phyloP scores from a whole-genome alignment of 2,113 vertebrate genomes.

The Ivindomyrus marchei region DNA sequence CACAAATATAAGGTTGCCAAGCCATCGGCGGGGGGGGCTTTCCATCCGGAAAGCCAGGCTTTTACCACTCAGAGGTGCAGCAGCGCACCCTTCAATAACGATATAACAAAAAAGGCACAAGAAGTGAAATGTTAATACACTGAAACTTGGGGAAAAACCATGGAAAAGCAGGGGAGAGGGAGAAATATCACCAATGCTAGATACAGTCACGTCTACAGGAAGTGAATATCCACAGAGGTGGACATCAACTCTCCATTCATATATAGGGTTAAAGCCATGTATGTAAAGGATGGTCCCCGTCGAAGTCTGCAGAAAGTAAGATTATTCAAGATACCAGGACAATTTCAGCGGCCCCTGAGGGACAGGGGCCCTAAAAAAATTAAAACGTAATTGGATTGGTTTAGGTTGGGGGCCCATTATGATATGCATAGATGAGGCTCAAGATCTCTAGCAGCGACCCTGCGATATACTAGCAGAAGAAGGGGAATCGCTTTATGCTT shows the following conservation, averaged over 20 bases:
- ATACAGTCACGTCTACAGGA: background rate
- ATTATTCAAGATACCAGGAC: background rate
- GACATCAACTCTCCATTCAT: background rate
- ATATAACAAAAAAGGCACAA: background rate
- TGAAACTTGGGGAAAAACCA: background rate
- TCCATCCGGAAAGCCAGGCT: background rate
- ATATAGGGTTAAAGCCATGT: background rate
- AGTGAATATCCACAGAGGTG: background rate
- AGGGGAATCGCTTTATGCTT: background rate
- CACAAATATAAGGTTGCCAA: slow-evolving; percentile 37
- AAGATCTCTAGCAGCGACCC: background rate
- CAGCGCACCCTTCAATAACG: background rate
- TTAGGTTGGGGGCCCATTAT: too few species aligned
- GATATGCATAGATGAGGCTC: background rate
- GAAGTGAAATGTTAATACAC: background rate
- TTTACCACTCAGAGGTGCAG: background rate
- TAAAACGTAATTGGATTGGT: too few species aligned
- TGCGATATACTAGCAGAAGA: background rate
- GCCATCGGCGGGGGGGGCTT: slow-evolving; percentile 10
- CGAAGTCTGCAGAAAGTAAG: background rate
- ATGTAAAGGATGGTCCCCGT: background rate
- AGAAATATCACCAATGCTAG: background rate
- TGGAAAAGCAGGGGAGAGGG: background rate
- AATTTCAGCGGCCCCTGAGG: too few species aligned
- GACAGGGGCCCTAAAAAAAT: too few species aligned